A percentile compares a stretch with the other conserved stretches of the same genome.
Evolutionary conservation across 2,113 vertebrate genomes (phyloP).

Genomic region (Brachypodius melanocephalos): DNA sequence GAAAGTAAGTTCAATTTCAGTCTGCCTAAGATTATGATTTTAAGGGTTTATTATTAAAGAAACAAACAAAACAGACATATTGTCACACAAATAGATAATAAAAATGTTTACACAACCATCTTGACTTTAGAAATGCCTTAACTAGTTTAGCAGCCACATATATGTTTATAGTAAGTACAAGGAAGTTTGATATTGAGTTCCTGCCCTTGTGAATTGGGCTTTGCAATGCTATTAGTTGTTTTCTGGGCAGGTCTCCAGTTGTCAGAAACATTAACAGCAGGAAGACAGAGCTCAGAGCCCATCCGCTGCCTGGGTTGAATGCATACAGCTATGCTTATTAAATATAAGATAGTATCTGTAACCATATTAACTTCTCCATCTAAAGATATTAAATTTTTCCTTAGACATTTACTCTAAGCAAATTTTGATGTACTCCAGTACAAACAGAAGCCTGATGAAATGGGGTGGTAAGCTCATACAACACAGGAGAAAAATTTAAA

Average conservation of each 20-base stretch:
- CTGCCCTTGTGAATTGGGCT: background rate
- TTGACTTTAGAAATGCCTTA: background rate
- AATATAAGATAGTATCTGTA: background rate
- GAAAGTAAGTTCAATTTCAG: background rate
- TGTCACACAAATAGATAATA: background rate
- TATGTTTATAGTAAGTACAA: background rate
- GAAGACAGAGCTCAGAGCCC: background rate
- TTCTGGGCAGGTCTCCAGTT: background rate
- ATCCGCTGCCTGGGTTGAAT: background rate
- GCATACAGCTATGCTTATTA: background rate
- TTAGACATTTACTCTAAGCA: background rate
- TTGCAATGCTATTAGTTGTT: background rate
- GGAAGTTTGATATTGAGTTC: background rate
- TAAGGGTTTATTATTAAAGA: background rate
- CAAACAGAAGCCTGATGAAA: background rate
- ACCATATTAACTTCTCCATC: background rate
- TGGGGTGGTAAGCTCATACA: background rate
- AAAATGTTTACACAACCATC: background rate
- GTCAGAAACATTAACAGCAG: background rate
- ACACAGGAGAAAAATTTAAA: background rate
- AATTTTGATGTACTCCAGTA: background rate
- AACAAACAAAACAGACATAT: background rate
- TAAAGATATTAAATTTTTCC: background rate
- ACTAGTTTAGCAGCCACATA: background rate
- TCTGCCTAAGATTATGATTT: background rate